Evolutionary conservation across 2,113 vertebrate species (phyloP).

Genomic region (Gadus chalcogrammus): DNA sequence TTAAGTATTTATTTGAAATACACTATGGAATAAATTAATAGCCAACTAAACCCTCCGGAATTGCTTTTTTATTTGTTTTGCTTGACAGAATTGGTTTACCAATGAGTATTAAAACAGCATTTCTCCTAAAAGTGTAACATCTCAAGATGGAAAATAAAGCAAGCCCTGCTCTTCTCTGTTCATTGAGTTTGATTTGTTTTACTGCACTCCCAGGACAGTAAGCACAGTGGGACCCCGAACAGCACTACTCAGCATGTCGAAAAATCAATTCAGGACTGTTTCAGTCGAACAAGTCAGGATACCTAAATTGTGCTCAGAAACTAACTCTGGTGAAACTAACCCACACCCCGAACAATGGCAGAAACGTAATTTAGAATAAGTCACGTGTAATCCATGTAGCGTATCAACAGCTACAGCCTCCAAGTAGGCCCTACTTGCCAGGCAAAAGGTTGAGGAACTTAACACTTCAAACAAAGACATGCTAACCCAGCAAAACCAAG

Average conservation of each 20-base stretch:
- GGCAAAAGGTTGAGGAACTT: no score
- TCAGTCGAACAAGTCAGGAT: slow-evolving; percentile 40
- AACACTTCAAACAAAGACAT: no score
- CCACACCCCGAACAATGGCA: slow-evolving; percentile 8
- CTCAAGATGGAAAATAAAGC: slow-evolving; percentile 31
- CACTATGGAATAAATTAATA: no score
- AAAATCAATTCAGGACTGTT: slow-evolving; percentile 49
- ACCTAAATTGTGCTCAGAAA: slow-evolving; percentile 11
- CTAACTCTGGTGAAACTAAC: slow-evolving; percentile 15
- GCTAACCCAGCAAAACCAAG: no score
- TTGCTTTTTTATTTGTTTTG: no score
- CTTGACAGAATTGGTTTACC: no score
- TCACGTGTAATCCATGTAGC: neutral
- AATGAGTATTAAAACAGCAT: slow-evolving; percentile 12
- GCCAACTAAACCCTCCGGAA: no score
- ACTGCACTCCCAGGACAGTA: slow-evolving; percentile 26
- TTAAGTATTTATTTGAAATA: no score
- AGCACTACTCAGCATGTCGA: slow-evolving; percentile 44
- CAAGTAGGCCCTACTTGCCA: no score
- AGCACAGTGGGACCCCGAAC: slow-evolving; percentile 41
- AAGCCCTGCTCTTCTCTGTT: slow-evolving; percentile 24
- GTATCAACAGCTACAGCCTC: neutral
- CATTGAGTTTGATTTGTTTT: slow-evolving; percentile 20
- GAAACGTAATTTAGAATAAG: no score
- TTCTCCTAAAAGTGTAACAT: slow-evolving; percentile 31